Evolutionary conservation across 2,113 vertebrate genomes (phyloP).

Genomic region (Labeo rohita): DNA sequence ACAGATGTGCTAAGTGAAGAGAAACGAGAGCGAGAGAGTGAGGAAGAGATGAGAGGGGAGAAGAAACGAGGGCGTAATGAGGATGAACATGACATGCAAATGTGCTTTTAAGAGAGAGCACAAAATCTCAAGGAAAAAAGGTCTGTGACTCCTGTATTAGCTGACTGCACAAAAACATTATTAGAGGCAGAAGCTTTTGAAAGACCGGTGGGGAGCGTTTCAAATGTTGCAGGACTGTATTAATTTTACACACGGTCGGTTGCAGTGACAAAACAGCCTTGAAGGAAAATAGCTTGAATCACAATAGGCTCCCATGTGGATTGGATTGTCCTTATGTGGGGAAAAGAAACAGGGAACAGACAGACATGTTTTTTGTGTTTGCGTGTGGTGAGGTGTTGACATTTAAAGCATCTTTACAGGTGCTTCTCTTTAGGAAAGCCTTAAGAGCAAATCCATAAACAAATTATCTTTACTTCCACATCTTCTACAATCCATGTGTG

Average conservation of each 20-base stretch:
- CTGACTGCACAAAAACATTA: slow-evolving; percentile 20
- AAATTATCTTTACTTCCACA: not conserved
- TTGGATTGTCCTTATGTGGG: not conserved
- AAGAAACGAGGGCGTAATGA: slow-evolving; percentile 44
- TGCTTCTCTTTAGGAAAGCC: not conserved
- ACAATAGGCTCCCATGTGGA: slow-evolving; percentile 13
- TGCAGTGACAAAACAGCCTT: not conserved
- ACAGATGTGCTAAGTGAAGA: slow-evolving; percentile 19
- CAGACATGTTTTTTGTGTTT: not conserved
- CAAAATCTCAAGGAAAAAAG: slow-evolving; percentile 26
- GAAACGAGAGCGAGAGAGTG: slow-evolving; percentile 10
- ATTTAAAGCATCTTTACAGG: not conserved
- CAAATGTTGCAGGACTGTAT: not conserved
- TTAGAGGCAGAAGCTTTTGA: not conserved
- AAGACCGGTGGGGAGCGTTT: not conserved
- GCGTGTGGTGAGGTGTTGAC: not conserved
- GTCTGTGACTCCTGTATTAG: slow-evolving; percentile 24
- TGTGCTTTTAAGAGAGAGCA: slow-evolving; percentile 33
- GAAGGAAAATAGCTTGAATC: slow-evolving; percentile 10
- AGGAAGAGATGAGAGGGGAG: not conserved
- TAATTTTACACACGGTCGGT: slow-evolving; percentile 13
- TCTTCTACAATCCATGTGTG: not conserved
- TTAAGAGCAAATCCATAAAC: not conserved
- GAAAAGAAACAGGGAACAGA: not conserved
- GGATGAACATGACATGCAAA: slow-evolving; percentile 44